phyloP scores from a whole-genome alignment of 1,140 invertebrate species.

The Bombus pascuorum region DNA sequence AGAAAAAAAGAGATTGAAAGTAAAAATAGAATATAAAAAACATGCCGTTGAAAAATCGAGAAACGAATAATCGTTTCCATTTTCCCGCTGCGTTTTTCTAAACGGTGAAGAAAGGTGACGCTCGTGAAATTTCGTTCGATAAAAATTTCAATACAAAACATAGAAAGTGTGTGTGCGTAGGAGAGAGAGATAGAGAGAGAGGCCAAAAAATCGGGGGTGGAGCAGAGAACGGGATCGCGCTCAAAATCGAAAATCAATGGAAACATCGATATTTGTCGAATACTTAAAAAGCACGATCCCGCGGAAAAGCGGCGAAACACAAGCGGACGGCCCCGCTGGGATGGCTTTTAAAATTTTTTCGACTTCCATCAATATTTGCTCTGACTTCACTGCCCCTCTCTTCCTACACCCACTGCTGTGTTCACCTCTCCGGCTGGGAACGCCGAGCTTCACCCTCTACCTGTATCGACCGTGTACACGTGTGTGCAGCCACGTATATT shows the following conservation, averaged over 20 bases:
- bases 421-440: conserved; percentile 39
- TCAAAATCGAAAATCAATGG: conserved; percentile 22
- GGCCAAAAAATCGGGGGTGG: background rate
- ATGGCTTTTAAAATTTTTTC: conserved; percentile 68
- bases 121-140: background rate
- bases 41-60: background rate
- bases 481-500: conserved; percentile 49
- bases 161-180: background rate
- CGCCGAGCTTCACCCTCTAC: conserved; percentile 35
- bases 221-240: background rate
- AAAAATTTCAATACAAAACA: background rate
- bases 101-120: background rate
- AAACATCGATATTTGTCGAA: conserved; percentile 54
- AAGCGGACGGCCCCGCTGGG: background rate
- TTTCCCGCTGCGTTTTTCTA: background rate
- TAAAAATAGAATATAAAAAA: background rate
- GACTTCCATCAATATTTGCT: conserved; percentile 68
- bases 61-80: background rate
- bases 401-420: background rate
- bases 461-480: conserved; percentile 54
- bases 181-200: background rate
- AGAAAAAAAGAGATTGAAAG: background rate
- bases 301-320: conserved; percentile 49
- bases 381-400: conserved; percentile 37
- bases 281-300: conserved; percentile 39